A percentile compares a stretch with the other conserved stretches of the same genome.
These are phyloP conservation scores for Eurytoma californica DNA, from an alignment of 2,888 invertebrate genomes.

Conservation along the genomic window DNA sequence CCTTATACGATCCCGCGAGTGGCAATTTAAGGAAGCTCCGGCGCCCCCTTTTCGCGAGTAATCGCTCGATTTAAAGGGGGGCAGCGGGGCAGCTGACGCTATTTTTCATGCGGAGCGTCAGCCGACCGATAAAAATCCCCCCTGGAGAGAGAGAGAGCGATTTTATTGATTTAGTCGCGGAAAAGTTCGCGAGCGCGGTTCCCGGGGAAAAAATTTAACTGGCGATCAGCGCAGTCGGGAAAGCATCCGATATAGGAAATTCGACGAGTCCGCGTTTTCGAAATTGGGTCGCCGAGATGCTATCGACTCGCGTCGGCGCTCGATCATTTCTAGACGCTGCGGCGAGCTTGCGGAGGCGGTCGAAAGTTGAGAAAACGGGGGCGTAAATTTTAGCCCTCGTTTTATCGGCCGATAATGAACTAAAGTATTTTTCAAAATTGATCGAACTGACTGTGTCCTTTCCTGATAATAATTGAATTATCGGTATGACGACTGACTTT, in stretches of 20 bases:
- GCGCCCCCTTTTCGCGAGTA: not conserved
- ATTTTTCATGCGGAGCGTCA: not conserved
- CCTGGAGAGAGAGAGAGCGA: not conserved
- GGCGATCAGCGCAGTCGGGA: not conserved
- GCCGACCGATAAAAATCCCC: constrained; percentile 8
- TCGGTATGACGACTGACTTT: too few relatives aligned
- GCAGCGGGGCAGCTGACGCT: not conserved
- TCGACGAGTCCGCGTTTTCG: constrained; percentile 19
- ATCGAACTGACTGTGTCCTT: too few relatives aligned
- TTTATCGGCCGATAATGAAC: not conserved
- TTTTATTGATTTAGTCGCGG: constrained; percentile 22
- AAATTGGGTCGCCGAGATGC: constrained; percentile 2
- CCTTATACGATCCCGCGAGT: not conserved
- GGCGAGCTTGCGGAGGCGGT: not conserved
- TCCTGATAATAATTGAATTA: too few relatives aligned
- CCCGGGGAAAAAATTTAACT: constrained; percentile 14
- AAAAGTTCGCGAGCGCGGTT: too few relatives aligned
- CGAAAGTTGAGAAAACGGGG: too few relatives aligned
- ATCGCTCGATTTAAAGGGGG: constrained; percentile 19
- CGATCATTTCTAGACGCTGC: not conserved
- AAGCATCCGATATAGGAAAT: not conserved
- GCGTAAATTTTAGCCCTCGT: not conserved
- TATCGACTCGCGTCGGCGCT: not conserved
- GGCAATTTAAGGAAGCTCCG: constrained; percentile 20
- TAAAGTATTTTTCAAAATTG: too few relatives aligned